Evolutionary conservation across 1,140 invertebrate genomes (phyloP).

Genomic region (Aphelenchoides fujianensis): DNA sequence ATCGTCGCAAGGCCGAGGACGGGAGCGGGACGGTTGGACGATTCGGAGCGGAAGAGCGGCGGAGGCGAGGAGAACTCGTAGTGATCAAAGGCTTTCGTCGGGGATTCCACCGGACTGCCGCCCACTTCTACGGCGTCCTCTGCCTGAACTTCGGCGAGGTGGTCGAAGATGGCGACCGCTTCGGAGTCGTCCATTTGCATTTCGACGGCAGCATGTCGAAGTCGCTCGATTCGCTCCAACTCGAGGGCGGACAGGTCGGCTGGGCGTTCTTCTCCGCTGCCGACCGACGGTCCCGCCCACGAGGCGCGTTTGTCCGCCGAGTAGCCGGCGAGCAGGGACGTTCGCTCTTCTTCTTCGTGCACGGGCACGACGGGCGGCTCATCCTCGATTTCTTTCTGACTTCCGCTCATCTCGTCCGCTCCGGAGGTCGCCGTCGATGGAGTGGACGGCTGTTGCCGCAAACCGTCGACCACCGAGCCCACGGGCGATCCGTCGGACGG

Average conservation of each 20-base stretch:
- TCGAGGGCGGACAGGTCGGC: neutral
- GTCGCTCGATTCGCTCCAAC: neutral
- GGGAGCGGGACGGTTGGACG: neutral
- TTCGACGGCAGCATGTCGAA: neutral
- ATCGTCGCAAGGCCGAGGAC: neutral
- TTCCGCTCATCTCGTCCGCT: neutral
- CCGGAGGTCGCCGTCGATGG: conserved; percentile 14
- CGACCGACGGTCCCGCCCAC: neutral
- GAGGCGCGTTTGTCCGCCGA: neutral
- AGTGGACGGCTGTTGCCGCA: neutral
- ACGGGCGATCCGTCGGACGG: neutral
- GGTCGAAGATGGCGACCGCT: neutral
- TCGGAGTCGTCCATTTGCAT: neutral
- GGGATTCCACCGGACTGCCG: no score
- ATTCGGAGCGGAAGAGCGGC: no score
- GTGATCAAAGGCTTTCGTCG: no score
- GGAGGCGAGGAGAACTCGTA: no score
- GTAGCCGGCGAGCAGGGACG: neutral
- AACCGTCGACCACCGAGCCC: neutral
- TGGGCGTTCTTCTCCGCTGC: neutral
- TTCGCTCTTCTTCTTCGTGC: neutral
- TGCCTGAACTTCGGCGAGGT: neutral
- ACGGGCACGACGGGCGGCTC: neutral
- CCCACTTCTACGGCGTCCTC: no score
- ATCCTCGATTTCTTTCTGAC: neutral